Percentiles rank a stretch among this genome's conserved stretches.
Evolutionary conservation across 2,888 invertebrate genomes (phyloP).

Genomic region (Adela reaumurella): DNA sequence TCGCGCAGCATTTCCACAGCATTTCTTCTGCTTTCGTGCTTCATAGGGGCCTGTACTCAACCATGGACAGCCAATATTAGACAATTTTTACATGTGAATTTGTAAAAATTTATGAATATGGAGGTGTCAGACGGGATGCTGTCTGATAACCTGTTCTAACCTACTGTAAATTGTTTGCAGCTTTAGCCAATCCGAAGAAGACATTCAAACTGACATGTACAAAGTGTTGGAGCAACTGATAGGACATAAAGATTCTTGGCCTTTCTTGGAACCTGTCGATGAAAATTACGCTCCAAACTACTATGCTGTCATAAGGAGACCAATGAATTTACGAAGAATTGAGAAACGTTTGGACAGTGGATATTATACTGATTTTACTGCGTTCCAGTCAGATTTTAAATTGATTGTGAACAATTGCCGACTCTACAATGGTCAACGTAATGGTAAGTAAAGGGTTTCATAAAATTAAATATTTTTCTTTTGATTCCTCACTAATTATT

Average conservation of each 20-base stretch:
- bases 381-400: constrained; percentile 85
- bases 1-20: no score
- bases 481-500: no score
- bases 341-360: constrained; percentile 82
- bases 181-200: constrained; percentile 78
- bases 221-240: constrained; percentile 86
- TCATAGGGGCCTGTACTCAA: no score
- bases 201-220: constrained; percentile 85
- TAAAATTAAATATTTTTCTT: no score
- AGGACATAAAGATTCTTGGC: constrained; percentile 91
- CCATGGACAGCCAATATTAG: no score
- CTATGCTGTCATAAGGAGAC: constrained; percentile 69
- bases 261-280: constrained; percentile 89
- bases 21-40: no score
- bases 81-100: background rate
- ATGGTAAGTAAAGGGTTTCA: constrained; percentile 78
- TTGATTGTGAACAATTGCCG: constrained; percentile 91
- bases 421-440: constrained; percentile 88
- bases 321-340: constrained; percentile 87
- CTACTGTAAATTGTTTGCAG: constrained; percentile 35
- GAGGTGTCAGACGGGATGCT: background rate
- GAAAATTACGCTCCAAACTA: constrained; percentile 90
- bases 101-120: constrained; percentile 1
- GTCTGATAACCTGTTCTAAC: background rate
- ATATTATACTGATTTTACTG: constrained; percentile 71